Evolutionary conservation across 1,140 invertebrate genomes (phyloP), one percentile per base, ranked within the genome.

Genomic region (Trichomalopsis sarcophagae): DNA sequence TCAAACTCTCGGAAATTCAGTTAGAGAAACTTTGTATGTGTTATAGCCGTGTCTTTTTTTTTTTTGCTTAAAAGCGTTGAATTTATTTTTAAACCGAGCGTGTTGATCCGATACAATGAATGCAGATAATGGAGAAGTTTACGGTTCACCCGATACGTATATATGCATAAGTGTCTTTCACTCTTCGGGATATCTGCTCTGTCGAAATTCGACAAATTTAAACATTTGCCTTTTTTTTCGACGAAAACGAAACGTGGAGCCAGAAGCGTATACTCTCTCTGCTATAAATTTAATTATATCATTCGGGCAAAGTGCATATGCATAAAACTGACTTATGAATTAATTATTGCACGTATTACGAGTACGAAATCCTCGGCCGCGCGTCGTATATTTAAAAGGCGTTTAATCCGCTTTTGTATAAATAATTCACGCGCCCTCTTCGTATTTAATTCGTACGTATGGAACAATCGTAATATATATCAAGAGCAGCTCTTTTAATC

Each of bases 1-100:
- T 85, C 55, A 76, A 81, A 85, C 73, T 81, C 73, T 69, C 74
- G 30, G 69, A 85, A 81, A 81, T 81, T 76, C 17, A 81, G 55
- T 85, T 85, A 44, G 27, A 81, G 50, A 68, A 84, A 68, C 62
- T 79, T 84, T 23, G 55, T 47, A 2, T 77, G 33, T 36, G 27
- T 27, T 27, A 27, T 27, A 68, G 33, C 50, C 62, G 33, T 6
- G 27, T 1, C 1, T 27, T 1, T 27, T 36, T 36, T 68, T 50
- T 47, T 68, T 50, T 47, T 82, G 17, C 62, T 69, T 44, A 11
- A 68, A 27, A 83, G 23, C 1, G 17, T 77, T 33, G 23, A 82
- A 62, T 62, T 78, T 71, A 78, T n/a, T 73, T 84, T 71, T 55
- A 71, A 78, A 84, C 30, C 33, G 33, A 36, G 33, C 33, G 33